Evolutionary conservation across 2,888 invertebrate genomes (phyloP).

Genomic region (Punctoribates punctum): DNA sequence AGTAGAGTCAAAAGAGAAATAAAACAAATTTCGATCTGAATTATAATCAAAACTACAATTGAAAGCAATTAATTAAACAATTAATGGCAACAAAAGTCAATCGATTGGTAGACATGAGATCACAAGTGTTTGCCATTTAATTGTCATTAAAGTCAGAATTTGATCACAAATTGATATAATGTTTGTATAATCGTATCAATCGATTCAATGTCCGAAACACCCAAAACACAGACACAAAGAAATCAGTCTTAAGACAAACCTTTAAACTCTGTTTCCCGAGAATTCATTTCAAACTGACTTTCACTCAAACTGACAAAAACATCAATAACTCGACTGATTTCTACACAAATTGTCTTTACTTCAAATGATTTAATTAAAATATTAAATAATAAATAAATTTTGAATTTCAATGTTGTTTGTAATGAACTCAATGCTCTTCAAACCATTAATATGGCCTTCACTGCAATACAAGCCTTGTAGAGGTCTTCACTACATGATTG

Average conservation of each 20-base stretch:
- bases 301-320: too few species aligned
- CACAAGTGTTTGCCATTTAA: background rate
- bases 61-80: background rate
- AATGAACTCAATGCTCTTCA: background rate
- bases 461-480: background rate
- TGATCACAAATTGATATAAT: conserved; percentile 18
- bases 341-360: background rate
- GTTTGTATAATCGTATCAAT: background rate
- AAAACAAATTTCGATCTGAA: background rate
- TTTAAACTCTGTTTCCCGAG: conserved; percentile 39
- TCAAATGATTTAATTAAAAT: background rate
- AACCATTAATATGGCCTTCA: conserved; percentile 11
- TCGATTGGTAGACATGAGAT: background rate
- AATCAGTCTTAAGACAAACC: conserved; percentile 36
- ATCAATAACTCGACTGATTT: too few species aligned
- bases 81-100: background rate
- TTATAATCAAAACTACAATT: background rate
- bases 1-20: background rate
- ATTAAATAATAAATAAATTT: background rate
- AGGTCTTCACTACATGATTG: background rate
- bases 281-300: conserved; percentile 25
- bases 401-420: background rate
- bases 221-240: conserved; percentile 32
- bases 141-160: background rate
- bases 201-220: background rate